A percentile compares a stretch with the other conserved stretches of the same genome.
phyloP scores from a whole-genome alignment of 2,797 vertebrate species.

The Melanotaenia boesemani region DNA sequence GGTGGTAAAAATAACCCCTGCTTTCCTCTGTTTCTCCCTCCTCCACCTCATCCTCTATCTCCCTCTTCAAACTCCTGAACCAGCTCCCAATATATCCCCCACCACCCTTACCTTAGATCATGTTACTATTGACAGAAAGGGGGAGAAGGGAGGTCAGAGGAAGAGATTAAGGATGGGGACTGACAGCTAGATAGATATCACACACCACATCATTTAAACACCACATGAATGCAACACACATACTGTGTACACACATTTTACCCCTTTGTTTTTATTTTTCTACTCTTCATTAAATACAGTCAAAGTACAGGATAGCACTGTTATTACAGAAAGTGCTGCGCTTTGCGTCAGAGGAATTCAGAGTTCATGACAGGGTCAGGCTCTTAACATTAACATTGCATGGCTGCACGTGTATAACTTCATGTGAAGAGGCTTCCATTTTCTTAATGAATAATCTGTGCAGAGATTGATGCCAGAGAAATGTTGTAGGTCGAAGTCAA shows the following conservation, averaged over 20 bases:
- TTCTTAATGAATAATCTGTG: conserved; percentile 29
- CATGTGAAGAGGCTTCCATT: conserved; percentile 26
- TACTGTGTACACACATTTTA: conserved; percentile 11
- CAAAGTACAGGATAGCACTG: conserved; percentile 26
- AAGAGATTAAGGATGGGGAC: conserved; percentile 66
- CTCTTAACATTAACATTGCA: conserved; percentile 60
- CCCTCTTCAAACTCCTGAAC: conserved; percentile 62
- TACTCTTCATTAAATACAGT: conserved; percentile 12
- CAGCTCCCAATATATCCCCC: conserved; percentile 64
- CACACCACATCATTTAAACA: conserved; percentile 56
- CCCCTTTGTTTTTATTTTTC: conserved; percentile 26
- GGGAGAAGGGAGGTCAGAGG: conserved; percentile 64
- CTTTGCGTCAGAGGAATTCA: conserved; percentile 19
- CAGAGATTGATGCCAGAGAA: conserved; percentile 3
- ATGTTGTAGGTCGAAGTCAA: not conserved
- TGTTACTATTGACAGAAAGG: conserved; percentile 76
- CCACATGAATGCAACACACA: conserved; percentile 9
- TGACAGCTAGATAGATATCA: conserved; percentile 69
- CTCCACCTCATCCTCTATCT: conserved; percentile 60
- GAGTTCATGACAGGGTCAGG: conserved; percentile 56
- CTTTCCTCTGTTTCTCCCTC: conserved; percentile 66
- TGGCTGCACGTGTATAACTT: conserved; percentile 30
- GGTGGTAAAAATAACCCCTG: conserved; percentile 82
- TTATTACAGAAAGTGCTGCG: conserved; percentile 16
- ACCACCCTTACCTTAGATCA: conserved; percentile 77